Percentiles rank a stretch among this genome's conserved stretches.
phyloP scores from a whole-genome alignment of 1,140 invertebrate genomes.

The Dufourea novaeangliae region DNA sequence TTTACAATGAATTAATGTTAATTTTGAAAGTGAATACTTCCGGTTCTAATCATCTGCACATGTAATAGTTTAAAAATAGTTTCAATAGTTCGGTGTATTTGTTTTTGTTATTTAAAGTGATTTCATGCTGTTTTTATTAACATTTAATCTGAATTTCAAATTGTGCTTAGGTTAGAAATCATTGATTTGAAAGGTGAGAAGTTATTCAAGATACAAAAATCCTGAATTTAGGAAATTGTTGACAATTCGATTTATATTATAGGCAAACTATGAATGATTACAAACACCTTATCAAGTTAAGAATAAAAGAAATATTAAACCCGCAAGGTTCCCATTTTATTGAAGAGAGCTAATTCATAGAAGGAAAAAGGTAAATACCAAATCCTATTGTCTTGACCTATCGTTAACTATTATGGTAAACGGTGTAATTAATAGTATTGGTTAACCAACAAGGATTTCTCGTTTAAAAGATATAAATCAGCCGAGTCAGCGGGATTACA shows the following conservation, averaged over 20 bases:
- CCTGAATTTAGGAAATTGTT: constrained; percentile 1
- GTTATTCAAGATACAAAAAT: not conserved
- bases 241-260: not conserved
- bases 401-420: not conserved
- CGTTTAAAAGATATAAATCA: not conserved
- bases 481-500: not conserved
- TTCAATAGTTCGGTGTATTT: not conserved
- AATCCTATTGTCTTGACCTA: not conserved
- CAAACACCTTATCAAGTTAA: too few relatives aligned
- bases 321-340: too few relatives aligned
- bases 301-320: too few relatives aligned
- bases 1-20: not conserved
- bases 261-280: too few relatives aligned
- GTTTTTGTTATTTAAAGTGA: not conserved
- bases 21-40: not conserved
- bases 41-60: not conserved
- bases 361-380: not conserved
- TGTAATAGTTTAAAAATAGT: not conserved
- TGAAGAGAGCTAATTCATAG: too few relatives aligned
- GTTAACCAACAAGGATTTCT: not conserved
- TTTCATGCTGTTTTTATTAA: not conserved
- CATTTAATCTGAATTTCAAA: not conserved
- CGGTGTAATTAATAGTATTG: not conserved
- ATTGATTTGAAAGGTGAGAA: not conserved
- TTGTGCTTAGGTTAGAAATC: not conserved